Conservation (phyloP, 2,888 invertebrate genomes). For the Drosophila percnosoma region DNA sequence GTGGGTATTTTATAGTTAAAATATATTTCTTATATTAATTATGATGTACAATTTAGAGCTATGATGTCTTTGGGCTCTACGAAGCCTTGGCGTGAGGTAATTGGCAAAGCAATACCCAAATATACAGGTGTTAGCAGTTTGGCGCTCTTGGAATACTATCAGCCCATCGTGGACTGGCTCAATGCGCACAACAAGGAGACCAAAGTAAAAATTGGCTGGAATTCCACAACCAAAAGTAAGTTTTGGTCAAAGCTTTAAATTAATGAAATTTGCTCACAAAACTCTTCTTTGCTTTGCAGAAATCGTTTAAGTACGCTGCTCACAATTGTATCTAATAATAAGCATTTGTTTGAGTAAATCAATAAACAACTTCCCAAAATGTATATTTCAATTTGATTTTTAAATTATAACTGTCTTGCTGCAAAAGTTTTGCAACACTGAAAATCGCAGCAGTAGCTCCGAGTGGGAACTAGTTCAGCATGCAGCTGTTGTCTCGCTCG, state of each 20-base stretch:
- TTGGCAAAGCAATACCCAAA: constrained; percentile 90
- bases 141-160: constrained; percentile 92
- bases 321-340: background rate
- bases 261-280: background rate
- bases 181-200: constrained; percentile 69
- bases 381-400: constrained; percentile 6
- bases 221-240: constrained; percentile 79
- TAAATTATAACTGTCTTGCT: constrained; percentile 16
- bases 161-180: constrained; percentile 85
- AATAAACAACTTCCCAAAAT: constrained; percentile 11
- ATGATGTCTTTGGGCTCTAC: constrained; percentile 88
- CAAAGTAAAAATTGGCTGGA: constrained; percentile 81
- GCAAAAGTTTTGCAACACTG: constrained; percentile 30
- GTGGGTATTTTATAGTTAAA: constrained; percentile 70
- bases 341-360: constrained; percentile 3
- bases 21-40: background rate
- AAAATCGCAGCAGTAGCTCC: background rate
- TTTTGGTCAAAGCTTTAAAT: background rate
- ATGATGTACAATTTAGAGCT: constrained; percentile 73
- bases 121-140: constrained; percentile 89
- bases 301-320: constrained; percentile 50
- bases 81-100: constrained; percentile 91
- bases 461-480: constrained; percentile 13
- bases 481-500: constrained; percentile 17
- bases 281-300: constrained; percentile 47